Evolutionary conservation across 1,140 invertebrate genomes (phyloP).

Genomic region (Polypedilum pembai): DNA sequence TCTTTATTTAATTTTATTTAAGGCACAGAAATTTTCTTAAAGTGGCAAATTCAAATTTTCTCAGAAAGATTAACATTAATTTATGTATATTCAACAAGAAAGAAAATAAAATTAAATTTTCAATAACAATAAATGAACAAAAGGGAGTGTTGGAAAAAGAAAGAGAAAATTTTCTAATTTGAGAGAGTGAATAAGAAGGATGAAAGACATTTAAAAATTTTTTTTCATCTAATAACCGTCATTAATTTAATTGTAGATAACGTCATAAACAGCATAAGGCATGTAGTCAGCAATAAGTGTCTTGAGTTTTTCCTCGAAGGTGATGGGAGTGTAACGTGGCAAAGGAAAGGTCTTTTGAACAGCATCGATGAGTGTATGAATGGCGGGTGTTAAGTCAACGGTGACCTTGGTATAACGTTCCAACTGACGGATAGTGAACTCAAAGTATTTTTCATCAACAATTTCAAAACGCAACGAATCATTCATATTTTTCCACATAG

Average conservation of each 20-base stretch:
- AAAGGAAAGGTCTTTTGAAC: constrained; percentile 72
- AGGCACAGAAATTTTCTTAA: too few species aligned
- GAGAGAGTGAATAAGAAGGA: too few species aligned
- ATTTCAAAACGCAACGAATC: constrained; percentile 72
- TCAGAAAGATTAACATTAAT: too few species aligned
- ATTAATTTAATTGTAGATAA: constrained; percentile 46
- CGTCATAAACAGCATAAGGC: constrained; percentile 65
- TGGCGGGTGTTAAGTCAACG: constrained; percentile 61
- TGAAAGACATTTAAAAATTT: too few species aligned
- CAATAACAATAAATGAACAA: background rate
- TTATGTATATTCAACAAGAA: too few species aligned
- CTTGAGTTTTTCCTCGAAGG: constrained; percentile 64
- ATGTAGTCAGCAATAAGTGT: constrained; percentile 69
- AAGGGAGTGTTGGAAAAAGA: background rate
- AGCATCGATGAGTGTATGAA: constrained; percentile 61
- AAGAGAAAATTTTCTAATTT: too few species aligned
- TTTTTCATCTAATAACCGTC: background rate
- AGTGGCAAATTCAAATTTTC: too few species aligned
- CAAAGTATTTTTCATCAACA: constrained; percentile 71
- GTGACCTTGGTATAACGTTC: constrained; percentile 67
- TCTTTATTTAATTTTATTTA: too few species aligned
- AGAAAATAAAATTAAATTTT: too few species aligned
- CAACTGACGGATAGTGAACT: constrained; percentile 62
- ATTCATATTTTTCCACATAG: constrained; percentile 69
- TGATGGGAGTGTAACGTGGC: constrained; percentile 69